phyloP scores from a whole-genome alignment of 2,888 invertebrate genomes.

The Acheta domesticus region DNA sequence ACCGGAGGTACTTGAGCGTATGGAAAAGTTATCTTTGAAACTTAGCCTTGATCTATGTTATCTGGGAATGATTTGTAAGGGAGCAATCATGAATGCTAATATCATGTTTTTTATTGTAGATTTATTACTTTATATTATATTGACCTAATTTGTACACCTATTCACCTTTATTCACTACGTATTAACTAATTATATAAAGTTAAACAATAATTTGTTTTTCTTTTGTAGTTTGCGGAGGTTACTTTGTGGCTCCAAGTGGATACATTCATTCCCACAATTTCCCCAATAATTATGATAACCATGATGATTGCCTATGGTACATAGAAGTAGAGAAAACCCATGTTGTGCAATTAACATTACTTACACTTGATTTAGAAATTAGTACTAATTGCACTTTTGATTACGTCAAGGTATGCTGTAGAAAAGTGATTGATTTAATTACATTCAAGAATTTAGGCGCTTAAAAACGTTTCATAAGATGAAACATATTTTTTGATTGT shows the following conservation, averaged over 20 bases:
- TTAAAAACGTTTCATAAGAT: background rate
- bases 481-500: background rate
- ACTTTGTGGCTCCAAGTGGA: conserved; percentile 58
- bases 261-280: conserved; percentile 76
- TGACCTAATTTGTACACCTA: too few species aligned
- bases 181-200: too few species aligned
- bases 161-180: too few species aligned
- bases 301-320: conserved; percentile 74
- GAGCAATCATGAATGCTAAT: too few species aligned
- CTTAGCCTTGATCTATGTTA: too few species aligned
- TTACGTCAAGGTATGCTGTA: conserved; percentile 61
- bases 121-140: too few species aligned
- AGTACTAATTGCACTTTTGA: conserved; percentile 72
- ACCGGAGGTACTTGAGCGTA: too few species aligned
- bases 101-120: too few species aligned
- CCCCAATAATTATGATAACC: conserved; percentile 72
- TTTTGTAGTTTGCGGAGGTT: conserved; percentile 71
- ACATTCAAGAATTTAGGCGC: background rate
- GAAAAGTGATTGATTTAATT: background rate
- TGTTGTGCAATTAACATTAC: conserved; percentile 64
- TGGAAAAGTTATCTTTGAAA: too few species aligned
- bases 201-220: background rate
- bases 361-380: conserved; percentile 62
- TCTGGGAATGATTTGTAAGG: too few species aligned
- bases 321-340: conserved; percentile 66